Evolutionary conservation across 2,888 invertebrate species (phyloP), one percentile per base, ranked within the genome.

Genomic region (Drosophila dives): DNA sequence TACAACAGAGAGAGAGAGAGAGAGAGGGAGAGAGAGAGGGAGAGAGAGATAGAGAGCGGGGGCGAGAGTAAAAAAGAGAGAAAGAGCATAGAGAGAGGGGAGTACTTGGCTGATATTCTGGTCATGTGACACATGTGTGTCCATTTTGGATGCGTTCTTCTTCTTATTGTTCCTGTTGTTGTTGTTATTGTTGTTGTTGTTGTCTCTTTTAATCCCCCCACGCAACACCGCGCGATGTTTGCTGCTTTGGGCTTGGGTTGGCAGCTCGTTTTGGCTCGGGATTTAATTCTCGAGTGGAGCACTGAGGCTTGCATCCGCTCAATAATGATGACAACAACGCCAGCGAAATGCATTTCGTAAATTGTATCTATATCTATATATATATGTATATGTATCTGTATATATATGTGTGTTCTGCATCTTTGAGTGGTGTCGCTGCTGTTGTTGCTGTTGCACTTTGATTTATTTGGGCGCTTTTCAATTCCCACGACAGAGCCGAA

Each of bases 261-360:
- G 58, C 17, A 20, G 51, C 53, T 64, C 62, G 72, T 56, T 56
- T 56, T 45, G 34, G 72, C 34, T 34, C 72, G 40, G 34, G 45
- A 65, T 66, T 56, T 33, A 40, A 23, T 40, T 64, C 73, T 79
- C 69, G 70, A 80, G 73, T 86, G 82, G 80, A 75, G 89, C 86
- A 80, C 42, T 63, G 88, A 82, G 74, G 83, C 80, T 86, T 88
- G 90, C 90, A 85, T 89, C 85, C 90, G 90, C 88, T 86, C 64
- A 83, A 77, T 89, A 89, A 85, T 89, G 90, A 85, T 71, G 90
- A 71, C 62, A 53, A 51, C 40, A 75, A 54, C 49, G 68, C 60
- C 61, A 68, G 42, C 51, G 2, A 73, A 55, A 49, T 80, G 67
- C 49, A 59, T 50, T 54, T 23, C 8, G 45, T 45, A 45, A 15